phyloP scores from a whole-genome alignment of 2,888 invertebrate species.

The Eilema griseolum region DNA sequence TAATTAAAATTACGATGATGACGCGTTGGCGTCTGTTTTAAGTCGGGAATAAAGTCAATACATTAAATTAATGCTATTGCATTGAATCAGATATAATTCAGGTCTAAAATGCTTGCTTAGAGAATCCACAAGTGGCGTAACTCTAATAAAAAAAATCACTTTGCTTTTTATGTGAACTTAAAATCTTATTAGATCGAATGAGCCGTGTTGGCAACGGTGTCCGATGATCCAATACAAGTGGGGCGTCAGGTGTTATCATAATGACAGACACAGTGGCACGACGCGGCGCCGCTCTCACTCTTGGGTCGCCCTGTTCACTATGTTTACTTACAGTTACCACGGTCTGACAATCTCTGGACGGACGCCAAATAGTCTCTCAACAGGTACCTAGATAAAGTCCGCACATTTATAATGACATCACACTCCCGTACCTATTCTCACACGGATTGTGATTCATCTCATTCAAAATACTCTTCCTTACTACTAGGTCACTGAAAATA shows the following conservation, averaged over 20 bases:
- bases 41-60: slow-evolving; percentile 39
- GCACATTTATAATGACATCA: slow-evolving; percentile 75
- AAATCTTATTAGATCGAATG: background rate
- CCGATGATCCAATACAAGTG: slow-evolving; percentile 31
- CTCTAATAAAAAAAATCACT: background rate
- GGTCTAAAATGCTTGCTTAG: background rate
- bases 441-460: slow-evolving; percentile 72
- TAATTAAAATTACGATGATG: slow-evolving; percentile 83
- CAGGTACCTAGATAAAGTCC: slow-evolving; percentile 76
- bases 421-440: slow-evolving; percentile 61
- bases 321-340: slow-evolving; percentile 63
- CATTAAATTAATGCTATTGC: slow-evolving; percentile 25
- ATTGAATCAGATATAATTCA: background rate
- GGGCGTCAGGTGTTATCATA: slow-evolving; percentile 38
- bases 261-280: slow-evolving; percentile 59
- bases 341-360: slow-evolving; percentile 66
- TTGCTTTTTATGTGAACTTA: background rate
- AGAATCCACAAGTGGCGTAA: background rate
- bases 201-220: slow-evolving; percentile 17
- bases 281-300: slow-evolving; percentile 36
- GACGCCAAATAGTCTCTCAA: slow-evolving; percentile 78
- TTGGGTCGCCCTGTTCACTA: slow-evolving; percentile 41
- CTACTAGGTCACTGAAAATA: slow-evolving; percentile 55
- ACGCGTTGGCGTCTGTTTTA: slow-evolving; percentile 78
- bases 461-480: slow-evolving; percentile 72